Evolutionary conservation across 2,888 invertebrate species (phyloP).

Genomic region (Dryococelus australis): DNA sequence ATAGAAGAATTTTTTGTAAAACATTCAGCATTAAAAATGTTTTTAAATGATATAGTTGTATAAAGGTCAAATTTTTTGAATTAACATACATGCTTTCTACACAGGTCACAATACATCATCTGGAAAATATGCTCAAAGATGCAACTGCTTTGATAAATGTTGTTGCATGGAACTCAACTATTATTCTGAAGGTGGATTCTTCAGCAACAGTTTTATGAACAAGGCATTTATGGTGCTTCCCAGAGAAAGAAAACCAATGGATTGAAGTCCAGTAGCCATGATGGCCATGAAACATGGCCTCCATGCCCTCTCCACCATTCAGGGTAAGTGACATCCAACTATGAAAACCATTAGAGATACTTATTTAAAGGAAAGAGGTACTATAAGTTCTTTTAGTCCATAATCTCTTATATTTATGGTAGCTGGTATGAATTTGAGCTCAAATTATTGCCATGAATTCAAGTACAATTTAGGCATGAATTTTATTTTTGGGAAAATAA

Average conservation of each 20-base stretch:
- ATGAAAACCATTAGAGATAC: neutral
- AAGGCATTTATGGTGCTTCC: neutral
- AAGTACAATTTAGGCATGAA: too few relatives aligned
- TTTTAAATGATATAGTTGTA: neutral
- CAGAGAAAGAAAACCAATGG: neutral
- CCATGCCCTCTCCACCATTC: neutral
- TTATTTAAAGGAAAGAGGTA: too few relatives aligned
- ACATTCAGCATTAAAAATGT: too few relatives aligned
- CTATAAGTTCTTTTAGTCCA: too few relatives aligned
- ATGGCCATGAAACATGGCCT: neutral
- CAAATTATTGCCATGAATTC: too few relatives aligned
- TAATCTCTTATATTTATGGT: too few relatives aligned
- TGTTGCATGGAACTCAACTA: neutral
- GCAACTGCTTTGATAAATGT: neutral
- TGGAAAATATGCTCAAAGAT: neutral
- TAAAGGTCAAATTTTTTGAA: neutral
- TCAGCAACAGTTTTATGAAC: neutral
- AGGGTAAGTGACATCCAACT: neutral
- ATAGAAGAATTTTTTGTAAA: too few relatives aligned
- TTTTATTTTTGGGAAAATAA: too few relatives aligned
- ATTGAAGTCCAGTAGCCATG: neutral
- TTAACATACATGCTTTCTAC: neutral
- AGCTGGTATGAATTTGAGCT: too few relatives aligned
- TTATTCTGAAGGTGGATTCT: neutral
- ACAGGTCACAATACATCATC: neutral